Percentiles rank a stretch among this genome's conserved stretches.
phyloP scores from a whole-genome alignment of 2,888 invertebrate genomes.

The Macaria notata region DNA sequence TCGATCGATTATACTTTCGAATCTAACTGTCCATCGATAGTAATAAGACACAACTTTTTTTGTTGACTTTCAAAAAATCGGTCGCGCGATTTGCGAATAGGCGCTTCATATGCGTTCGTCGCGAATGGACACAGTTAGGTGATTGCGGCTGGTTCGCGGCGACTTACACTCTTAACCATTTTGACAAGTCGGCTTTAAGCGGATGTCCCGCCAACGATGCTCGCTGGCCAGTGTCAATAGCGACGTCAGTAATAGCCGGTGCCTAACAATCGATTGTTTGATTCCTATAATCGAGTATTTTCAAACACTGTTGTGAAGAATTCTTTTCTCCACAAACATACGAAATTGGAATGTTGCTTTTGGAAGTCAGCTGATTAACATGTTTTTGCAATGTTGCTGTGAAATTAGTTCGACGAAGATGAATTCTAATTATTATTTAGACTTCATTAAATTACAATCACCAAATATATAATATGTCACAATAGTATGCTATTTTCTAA shows the following conservation, averaged over 20 bases:
- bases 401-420: no score
- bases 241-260: constrained; percentile 31
- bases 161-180: constrained; percentile 69
- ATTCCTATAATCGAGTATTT: constrained; percentile 20
- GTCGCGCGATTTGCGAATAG: constrained; percentile 16
- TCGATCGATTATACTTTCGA: constrained; percentile 6
- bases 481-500: no score
- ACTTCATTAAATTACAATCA: no score
- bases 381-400: no score
- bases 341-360: neutral
- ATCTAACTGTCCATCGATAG: constrained; percentile 1
- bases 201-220: constrained; percentile 54
- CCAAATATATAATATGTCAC: no score
- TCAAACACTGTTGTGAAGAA: constrained; percentile 5
- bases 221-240: constrained; percentile 43
- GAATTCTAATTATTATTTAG: no score
- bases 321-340: neutral
- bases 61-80: constrained; percentile 17
- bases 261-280: constrained; percentile 43
- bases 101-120: constrained; percentile 53
- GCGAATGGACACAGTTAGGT: constrained; percentile 59
- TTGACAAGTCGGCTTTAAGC: constrained; percentile 57
- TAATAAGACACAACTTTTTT: constrained; percentile 3
- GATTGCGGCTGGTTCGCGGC: constrained; percentile 67
- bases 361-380: neutral